Percentiles rank a stretch among this genome's conserved stretches.
These are phyloP conservation scores for Eublepharis macularius DNA, from an alignment of 2,113 vertebrate genomes.

Conservation along the genomic window DNA sequence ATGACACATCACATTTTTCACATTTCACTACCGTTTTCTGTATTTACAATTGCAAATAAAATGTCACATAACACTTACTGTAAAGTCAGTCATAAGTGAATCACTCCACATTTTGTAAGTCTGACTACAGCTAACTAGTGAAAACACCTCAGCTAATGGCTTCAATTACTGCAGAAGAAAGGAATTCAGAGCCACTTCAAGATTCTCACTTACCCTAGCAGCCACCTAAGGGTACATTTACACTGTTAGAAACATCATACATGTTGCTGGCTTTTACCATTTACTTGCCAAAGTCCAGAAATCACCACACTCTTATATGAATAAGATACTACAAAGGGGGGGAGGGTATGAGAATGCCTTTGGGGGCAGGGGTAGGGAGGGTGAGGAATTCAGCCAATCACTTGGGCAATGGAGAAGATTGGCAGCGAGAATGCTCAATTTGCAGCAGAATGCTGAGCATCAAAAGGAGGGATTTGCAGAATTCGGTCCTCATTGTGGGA, in stretches of 20 bases:
- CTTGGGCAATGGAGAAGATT: no score
- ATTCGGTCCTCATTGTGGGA: no score
- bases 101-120: conserved; percentile 59
- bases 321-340: no score
- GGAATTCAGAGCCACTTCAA: neutral
- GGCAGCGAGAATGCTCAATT: no score
- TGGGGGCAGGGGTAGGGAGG: no score
- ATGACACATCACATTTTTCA: conserved; percentile 65
- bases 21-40: conserved; percentile 65
- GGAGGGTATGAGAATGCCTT: no score
- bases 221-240: neutral
- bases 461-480: no score
- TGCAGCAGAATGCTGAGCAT: no score
- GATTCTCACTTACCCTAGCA: neutral
- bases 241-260: neutral
- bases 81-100: conserved; percentile 68
- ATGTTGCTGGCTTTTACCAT: neutral
- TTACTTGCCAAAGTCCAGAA: no score
- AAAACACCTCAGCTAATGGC: conserved; percentile 14
- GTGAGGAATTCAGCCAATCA: no score
- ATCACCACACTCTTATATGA: no score
- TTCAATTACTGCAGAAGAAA: conserved; percentile 15
- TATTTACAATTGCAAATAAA: conserved; percentile 70
- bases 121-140: conserved; percentile 50
- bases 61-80: conserved; percentile 63